Evolutionary conservation across 1,140 invertebrate genomes (phyloP), one percentile per base, ranked within the genome.

Genomic region (Meloidogyne chitwoodi): DNA sequence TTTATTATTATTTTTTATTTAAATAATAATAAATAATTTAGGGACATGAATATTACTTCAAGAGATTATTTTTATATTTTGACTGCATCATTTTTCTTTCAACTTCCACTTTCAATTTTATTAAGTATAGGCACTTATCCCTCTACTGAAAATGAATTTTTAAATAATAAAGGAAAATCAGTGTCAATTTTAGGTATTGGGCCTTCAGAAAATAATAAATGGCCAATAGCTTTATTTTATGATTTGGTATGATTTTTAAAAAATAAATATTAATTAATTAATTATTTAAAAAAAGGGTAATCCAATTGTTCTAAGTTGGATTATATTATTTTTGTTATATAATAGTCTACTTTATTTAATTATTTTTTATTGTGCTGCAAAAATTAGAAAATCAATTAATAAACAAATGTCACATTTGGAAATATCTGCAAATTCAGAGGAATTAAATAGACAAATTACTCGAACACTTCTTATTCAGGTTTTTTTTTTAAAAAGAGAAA

Each of bases 361-460:
- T 41, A 70, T 70, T 44, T 29, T 70, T 5, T 27, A 27, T 70
- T 70, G 68, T 61, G 38, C 68, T 27, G 14, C 61, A 27, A 70
- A 70, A 70, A 70, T 70, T n/a, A 44, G 14, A n/a, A 70, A 44
- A 29, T 2, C 68, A 70, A 48, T 24, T 70, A 56, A 10, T 70
- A 4, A 61, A 48, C 10, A 70, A 70, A 70, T 61, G 27, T 5
- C 27, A 29, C 68, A 70, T 56, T n/a, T 70, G 29, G 38, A 56
- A 16, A 56, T 56, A n/a, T n/a, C 19, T 56, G 6, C 3, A 56
- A 4, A n/a, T 8, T 56, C 48, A n/a, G 48, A n/a, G n/a, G 68
- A 70, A 70, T 41, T 70, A 31, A 70, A 70, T 61, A 19, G 38
- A 16, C 68, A 70, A 70, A 70, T 70, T 16, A 70, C 68, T 61